A percentile compares a stretch with the other conserved stretches of the same genome.
Conservation (phyloP, 2,113 vertebrate species). For the Takifugu bimaculatus region DNA sequence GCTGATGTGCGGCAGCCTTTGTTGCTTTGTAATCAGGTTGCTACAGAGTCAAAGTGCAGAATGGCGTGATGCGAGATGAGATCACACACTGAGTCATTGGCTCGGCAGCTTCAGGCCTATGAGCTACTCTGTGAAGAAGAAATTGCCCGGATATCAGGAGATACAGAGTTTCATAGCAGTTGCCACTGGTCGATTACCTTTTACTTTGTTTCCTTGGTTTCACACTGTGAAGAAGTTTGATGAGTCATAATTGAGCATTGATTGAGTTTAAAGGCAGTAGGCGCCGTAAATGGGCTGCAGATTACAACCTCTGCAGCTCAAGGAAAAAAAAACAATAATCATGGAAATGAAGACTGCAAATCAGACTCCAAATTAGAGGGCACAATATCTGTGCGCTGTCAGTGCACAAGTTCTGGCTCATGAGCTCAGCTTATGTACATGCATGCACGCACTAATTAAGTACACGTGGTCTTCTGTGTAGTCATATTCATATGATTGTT, state of each 20-base stretch:
- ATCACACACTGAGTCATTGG: slow-evolving; percentile 34
- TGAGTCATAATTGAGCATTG: slow-evolving; percentile 15
- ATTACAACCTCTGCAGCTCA: neutral
- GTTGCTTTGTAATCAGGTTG: slow-evolving; percentile 30
- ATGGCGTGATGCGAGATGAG: slow-evolving; percentile 22
- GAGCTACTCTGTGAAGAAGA: slow-evolving; percentile 14
- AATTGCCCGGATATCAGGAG: slow-evolving; percentile 15
- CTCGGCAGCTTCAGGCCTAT: slow-evolving; percentile 10
- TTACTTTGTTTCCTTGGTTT: neutral
- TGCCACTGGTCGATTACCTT: neutral
- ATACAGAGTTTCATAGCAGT: neutral
- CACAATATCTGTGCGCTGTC: too few species aligned
- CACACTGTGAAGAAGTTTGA: slow-evolving; percentile 1
- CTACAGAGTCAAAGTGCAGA: slow-evolving; percentile 3
- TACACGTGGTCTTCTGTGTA: too few species aligned
- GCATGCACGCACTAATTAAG: neutral
- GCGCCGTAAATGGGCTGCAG: neutral
- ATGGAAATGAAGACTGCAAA: neutral
- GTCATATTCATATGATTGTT: too few species aligned
- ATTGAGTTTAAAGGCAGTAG: slow-evolving; percentile 8
- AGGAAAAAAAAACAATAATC: neutral
- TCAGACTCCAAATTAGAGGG: neutral
- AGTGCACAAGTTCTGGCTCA: neutral
- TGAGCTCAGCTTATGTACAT: neutral
- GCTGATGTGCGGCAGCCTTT: slow-evolving; percentile 9